Conservation (phyloP, 1,140 invertebrate species). For the Palaemon carinicauda region DNA sequence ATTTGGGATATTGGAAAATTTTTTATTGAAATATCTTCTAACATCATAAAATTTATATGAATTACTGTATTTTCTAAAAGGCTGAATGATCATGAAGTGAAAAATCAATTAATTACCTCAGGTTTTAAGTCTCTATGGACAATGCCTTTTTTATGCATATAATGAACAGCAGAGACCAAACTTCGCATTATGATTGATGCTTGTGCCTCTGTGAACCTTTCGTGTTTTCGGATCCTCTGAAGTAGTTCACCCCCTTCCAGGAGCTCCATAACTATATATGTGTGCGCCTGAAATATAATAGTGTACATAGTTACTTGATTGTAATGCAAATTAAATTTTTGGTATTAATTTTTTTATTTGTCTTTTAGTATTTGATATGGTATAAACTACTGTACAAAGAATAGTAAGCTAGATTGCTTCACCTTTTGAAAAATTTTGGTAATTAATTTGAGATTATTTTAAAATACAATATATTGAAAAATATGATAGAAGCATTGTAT, state of each 20-base stretch:
- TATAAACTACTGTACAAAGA: too few species aligned
- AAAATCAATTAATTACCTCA: constrained; percentile 71
- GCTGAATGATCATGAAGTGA: neutral
- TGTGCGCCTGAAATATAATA: constrained; percentile 68
- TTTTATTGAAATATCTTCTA: neutral
- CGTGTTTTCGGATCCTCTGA: constrained; percentile 71
- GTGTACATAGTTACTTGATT: too few species aligned
- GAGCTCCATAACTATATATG: constrained; percentile 87
- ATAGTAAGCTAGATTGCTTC: too few species aligned
- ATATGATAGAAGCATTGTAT: too few species aligned
- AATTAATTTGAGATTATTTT: too few species aligned
- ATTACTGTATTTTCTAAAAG: neutral
- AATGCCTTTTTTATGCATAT: constrained; percentile 81
- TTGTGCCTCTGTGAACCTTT: constrained; percentile 76
- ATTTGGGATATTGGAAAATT: neutral
- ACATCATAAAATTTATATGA: neutral
- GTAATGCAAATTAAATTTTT: too few species aligned
- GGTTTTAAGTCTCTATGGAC: constrained; percentile 92
- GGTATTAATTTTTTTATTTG: too few species aligned
- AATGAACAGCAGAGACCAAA: constrained; percentile 81
- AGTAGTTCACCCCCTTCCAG: constrained; percentile 89
- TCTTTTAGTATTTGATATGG: too few species aligned
- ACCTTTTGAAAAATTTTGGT: too few species aligned
- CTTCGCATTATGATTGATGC: constrained; percentile 77
- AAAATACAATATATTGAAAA: neutral